phyloP scores from a whole-genome alignment of 2,113 vertebrate species.

The Tetraodon nigroviridis region DNA sequence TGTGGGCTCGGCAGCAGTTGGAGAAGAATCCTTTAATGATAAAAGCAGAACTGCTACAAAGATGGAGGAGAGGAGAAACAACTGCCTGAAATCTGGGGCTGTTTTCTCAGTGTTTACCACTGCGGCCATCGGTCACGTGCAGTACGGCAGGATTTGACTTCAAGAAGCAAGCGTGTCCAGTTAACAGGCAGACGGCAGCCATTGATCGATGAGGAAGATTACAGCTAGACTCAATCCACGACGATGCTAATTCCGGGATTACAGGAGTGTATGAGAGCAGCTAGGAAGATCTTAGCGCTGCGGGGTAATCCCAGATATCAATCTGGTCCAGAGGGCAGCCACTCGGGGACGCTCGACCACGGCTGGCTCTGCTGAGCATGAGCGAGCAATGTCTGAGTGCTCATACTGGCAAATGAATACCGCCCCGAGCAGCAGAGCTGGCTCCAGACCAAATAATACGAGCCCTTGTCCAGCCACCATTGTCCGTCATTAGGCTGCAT shows the following conservation, averaged over 20 bases:
- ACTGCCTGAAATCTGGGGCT: neutral
- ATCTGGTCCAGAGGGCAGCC: slow-evolving; percentile 48
- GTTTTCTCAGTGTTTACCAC: slow-evolving; percentile 23
- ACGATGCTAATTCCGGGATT: slow-evolving; percentile 62
- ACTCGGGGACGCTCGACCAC: slow-evolving; percentile 28
- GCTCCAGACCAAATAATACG: slow-evolving; percentile 1
- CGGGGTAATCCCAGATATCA: slow-evolving; percentile 51
- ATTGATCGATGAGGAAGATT: slow-evolving; percentile 11
- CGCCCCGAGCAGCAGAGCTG: slow-evolving; percentile 6
- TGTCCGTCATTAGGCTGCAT: neutral
- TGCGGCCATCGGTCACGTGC: slow-evolving; percentile 9
- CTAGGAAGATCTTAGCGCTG: slow-evolving; percentile 29
- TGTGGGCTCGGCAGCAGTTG: slow-evolving; percentile 40
- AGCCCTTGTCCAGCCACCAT: neutral
- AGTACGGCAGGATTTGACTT: neutral
- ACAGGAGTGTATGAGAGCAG: slow-evolving; percentile 58
- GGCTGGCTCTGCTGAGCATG: slow-evolving; percentile 30
- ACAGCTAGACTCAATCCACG: slow-evolving; percentile 36
- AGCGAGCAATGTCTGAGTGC: slow-evolving; percentile 31
- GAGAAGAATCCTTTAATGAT: slow-evolving; percentile 36
- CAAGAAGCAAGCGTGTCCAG: neutral
- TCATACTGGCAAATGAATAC: neutral
- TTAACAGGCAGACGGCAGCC: neutral
- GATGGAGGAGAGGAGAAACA: slow-evolving; percentile 1
- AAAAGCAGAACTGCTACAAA: slow-evolving; percentile 30